Evolutionary conservation across 2,888 invertebrate species (phyloP).

Genomic region (Pachycephus smyrnensis): DNA sequence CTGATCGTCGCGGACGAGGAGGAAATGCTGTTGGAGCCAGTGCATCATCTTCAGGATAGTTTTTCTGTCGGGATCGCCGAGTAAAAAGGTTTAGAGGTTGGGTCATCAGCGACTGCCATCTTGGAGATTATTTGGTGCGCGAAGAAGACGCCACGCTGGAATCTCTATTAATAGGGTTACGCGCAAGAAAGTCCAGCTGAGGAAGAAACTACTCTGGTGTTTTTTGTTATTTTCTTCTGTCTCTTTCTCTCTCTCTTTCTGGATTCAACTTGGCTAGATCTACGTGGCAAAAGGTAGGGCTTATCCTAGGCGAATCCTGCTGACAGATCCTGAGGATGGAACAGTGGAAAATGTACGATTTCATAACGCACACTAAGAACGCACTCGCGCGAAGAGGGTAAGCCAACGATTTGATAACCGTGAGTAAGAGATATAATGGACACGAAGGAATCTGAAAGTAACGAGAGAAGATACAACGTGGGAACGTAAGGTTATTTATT

Average conservation of each 20-base stretch:
- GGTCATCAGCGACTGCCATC: slow-evolving; percentile 9
- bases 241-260: background rate
- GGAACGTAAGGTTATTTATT: background rate
- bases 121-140: slow-evolving; percentile 1
- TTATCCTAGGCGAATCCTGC: background rate
- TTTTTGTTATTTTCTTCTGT: background rate
- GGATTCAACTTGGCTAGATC: background rate
- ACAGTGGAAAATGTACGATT: background rate
- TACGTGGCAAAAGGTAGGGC: background rate
- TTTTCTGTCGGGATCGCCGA: slow-evolving; percentile 3
- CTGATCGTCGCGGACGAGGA: slow-evolving; percentile 11
- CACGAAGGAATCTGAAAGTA: background rate
- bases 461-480: background rate
- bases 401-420: background rate
- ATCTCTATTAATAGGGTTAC: slow-evolving; percentile 1
- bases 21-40: background rate
- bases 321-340: background rate
- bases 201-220: background rate
- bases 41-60: slow-evolving; percentile 14
- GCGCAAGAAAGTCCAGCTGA: background rate
- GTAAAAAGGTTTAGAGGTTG: slow-evolving; percentile 12
- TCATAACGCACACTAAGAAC: background rate
- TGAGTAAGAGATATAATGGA: background rate
- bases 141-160: slow-evolving; percentile 1
- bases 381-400: background rate